Conservation (phyloP, 2,113 vertebrate species). For the Aegotheles bennettii region DNA sequence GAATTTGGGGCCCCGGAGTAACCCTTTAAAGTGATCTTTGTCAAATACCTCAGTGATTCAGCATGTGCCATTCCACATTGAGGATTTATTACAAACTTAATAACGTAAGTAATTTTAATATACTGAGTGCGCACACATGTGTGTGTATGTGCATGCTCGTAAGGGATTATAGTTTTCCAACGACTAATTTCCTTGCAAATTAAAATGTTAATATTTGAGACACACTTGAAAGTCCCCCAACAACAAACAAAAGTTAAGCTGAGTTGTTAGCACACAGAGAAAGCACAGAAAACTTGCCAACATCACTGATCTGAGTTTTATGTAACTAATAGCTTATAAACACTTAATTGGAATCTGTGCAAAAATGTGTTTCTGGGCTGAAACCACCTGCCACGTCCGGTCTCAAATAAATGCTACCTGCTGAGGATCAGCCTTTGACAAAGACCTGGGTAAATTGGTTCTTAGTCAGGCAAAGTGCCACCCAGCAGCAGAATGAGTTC, state of each 20-base stretch:
- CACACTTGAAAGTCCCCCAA: constrained; percentile 40
- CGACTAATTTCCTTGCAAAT: constrained; percentile 56
- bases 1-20: constrained; percentile 30
- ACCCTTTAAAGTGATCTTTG: constrained; percentile 36
- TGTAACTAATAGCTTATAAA: constrained; percentile 59
- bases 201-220: constrained; percentile 33
- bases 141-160: background rate
- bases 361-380: constrained; percentile 48
- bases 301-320: constrained; percentile 34
- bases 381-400: constrained; percentile 44
- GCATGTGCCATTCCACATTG: background rate
- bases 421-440: constrained; percentile 32
- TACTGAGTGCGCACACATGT: background rate
- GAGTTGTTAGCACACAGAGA: constrained; percentile 39
- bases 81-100: constrained; percentile 33
- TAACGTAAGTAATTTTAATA: constrained; percentile 35
- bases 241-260: constrained; percentile 41
- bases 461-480: background rate
- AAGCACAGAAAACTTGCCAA: constrained; percentile 41
- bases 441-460: background rate
- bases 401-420: constrained; percentile 47
- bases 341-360: constrained; percentile 55
- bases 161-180: constrained; percentile 41
- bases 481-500: background rate
- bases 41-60: constrained; percentile 36